Evolutionary conservation across 2,797 vertebrate genomes (phyloP).

Genomic region (Arnoldichthys spilopterus): DNA sequence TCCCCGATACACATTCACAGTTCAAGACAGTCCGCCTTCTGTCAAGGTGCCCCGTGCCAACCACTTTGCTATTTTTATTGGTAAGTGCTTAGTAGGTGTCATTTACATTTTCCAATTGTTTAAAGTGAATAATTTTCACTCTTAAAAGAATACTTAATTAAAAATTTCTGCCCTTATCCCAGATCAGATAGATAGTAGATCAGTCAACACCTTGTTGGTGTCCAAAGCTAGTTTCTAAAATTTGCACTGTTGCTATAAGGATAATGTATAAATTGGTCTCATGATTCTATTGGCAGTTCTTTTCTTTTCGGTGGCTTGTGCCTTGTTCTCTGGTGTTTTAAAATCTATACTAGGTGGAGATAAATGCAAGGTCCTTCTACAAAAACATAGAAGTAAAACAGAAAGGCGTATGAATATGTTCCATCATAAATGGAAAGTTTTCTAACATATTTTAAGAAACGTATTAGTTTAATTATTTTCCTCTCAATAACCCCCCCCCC

Average conservation of each 20-base stretch:
- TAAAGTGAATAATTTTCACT: neutral
- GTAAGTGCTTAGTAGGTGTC: constrained; percentile 75
- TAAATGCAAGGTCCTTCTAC: no score
- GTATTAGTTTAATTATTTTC: no score
- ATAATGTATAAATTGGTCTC: neutral
- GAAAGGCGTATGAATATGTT: no score
- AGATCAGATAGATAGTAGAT: neutral
- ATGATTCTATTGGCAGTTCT: no score
- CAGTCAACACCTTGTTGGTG: neutral
- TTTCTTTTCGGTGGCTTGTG: no score
- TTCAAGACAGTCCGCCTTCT: constrained; percentile 83
- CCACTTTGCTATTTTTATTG: constrained; percentile 95
- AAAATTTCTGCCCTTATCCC: neutral
- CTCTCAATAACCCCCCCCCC: no score
- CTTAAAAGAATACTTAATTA: neutral
- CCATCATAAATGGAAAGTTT: neutral
- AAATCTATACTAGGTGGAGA: no score
- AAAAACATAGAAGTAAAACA: no score
- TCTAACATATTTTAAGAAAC: neutral
- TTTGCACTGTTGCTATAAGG: neutral
- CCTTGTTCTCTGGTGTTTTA: no score
- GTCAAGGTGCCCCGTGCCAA: constrained; percentile 84
- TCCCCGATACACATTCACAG: constrained; percentile 89
- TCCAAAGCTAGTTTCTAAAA: no score
- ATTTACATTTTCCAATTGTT: neutral